Conservation (phyloP, 2,113 vertebrate genomes). For the Phocoena sinus region DNA sequence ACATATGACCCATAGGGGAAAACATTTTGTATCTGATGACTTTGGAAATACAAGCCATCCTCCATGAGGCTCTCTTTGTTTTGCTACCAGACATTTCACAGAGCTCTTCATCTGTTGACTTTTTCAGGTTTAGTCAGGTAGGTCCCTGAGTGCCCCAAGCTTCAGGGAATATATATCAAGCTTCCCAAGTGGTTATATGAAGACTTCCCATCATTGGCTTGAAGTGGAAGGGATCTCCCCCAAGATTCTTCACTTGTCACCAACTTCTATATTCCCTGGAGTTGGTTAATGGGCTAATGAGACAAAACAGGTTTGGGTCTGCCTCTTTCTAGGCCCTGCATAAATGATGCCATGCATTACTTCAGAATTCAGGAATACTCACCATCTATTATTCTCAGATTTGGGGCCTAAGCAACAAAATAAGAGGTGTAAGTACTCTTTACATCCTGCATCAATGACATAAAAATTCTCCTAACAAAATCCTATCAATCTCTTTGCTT, state of each 20-base stretch:
- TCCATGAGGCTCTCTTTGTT: not conserved
- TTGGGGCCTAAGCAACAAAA: not conserved
- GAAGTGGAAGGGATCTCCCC: no score
- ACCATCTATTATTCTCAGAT: not conserved
- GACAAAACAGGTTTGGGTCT: not conserved
- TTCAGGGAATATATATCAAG: not conserved
- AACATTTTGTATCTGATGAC: not conserved
- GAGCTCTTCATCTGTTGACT: not conserved
- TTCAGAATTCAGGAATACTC: not conserved
- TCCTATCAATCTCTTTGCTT: not conserved
- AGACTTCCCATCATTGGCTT: not conserved
- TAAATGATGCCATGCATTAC: not conserved
- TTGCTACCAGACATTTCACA: rapidly evolving
- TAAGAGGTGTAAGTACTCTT: not conserved
- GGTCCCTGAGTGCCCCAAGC: not conserved
- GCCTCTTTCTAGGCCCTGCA: not conserved
- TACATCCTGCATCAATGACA: not conserved
- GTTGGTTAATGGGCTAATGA: not conserved
- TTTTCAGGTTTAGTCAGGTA: not conserved
- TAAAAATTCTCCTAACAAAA: not conserved
- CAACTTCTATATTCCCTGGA: not conserved
- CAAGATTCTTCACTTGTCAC: not conserved
- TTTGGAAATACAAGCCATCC: not conserved
- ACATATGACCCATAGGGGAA: not conserved
- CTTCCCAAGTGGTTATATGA: not conserved